Percentiles rank a stretch among this genome's conserved stretches.
Conservation (phyloP, 2,888 invertebrate species). For the Odontocerum albicorne region DNA sequence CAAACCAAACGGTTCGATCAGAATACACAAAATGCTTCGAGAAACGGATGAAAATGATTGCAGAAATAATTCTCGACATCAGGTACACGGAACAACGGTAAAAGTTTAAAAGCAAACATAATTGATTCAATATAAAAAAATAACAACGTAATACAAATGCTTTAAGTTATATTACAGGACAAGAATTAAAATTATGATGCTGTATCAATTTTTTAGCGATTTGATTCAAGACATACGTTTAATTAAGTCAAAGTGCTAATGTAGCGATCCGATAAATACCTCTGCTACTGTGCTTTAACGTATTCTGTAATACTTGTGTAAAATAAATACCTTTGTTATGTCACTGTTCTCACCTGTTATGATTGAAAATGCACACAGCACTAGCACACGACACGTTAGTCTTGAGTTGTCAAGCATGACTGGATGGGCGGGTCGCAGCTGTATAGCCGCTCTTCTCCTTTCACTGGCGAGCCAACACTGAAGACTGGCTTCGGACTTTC, state of each 20-base stretch:
- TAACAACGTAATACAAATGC: too few relatives aligned
- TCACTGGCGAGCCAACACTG: slow-evolving; percentile 29
- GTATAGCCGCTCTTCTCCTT: slow-evolving; percentile 24
- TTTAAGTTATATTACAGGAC: too few relatives aligned
- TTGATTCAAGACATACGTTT: background rate
- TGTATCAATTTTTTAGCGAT: background rate
- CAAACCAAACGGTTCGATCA: background rate
- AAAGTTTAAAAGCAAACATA: too few relatives aligned
- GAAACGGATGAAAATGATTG: too few relatives aligned
- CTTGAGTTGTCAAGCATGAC: slow-evolving; percentile 23
- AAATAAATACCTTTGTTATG: slow-evolving; percentile 1
- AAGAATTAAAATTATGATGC: too few relatives aligned
- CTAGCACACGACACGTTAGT: slow-evolving; percentile 20
- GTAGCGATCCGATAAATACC: too few relatives aligned
- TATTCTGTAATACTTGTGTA: slow-evolving; percentile 7
- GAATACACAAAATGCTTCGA: too few relatives aligned
- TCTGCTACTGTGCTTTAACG: background rate
- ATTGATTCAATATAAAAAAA: too few relatives aligned
- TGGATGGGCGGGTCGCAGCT: slow-evolving; percentile 4
- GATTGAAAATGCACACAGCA: slow-evolving; percentile 27
- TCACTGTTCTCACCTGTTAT: slow-evolving; percentile 22
- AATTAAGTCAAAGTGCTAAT: too few relatives aligned
- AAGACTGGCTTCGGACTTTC: too few relatives aligned
- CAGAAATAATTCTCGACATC: too few relatives aligned
- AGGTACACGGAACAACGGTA: too few relatives aligned